Conservation (phyloP, 1,140 invertebrate species). For the Nylanderia fulva region DNA sequence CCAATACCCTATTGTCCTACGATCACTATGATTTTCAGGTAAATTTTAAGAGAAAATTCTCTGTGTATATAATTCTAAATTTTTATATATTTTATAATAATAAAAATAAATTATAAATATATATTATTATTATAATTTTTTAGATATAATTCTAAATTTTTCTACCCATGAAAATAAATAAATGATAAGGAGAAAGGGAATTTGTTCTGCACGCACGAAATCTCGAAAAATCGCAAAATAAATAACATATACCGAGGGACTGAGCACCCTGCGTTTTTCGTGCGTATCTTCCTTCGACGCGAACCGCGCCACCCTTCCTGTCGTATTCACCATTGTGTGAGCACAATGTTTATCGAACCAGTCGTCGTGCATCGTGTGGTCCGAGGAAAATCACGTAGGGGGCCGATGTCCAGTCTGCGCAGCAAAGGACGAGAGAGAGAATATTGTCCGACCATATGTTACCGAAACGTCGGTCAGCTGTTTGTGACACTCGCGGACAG, state of each 20-base stretch:
- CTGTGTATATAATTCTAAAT: no score
- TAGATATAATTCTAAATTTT: no score
- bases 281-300: not conserved
- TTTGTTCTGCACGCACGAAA: not conserved
- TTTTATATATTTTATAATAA: no score
- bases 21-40: no score
- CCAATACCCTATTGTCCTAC: no score
- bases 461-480: conserved; percentile 72
- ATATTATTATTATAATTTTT: no score
- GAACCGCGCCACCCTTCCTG: conserved; percentile 49
- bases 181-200: not conserved
- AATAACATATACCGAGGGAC: not conserved
- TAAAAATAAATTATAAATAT: no score
- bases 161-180: no score
- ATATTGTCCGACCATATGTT: conserved; percentile 73
- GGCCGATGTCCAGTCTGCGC: conserved; percentile 40
- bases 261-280: conserved; percentile 30
- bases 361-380: conserved; percentile 32
- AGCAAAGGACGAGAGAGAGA: conserved; percentile 64
- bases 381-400: conserved; percentile 58
- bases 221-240: not conserved
- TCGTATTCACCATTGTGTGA: conserved; percentile 44
- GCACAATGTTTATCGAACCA: conserved; percentile 24
- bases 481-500: conserved; percentile 61
- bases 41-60: no score